phyloP scores from a whole-genome alignment of 2,888 invertebrate species.

The Latheticus oryzae region DNA sequence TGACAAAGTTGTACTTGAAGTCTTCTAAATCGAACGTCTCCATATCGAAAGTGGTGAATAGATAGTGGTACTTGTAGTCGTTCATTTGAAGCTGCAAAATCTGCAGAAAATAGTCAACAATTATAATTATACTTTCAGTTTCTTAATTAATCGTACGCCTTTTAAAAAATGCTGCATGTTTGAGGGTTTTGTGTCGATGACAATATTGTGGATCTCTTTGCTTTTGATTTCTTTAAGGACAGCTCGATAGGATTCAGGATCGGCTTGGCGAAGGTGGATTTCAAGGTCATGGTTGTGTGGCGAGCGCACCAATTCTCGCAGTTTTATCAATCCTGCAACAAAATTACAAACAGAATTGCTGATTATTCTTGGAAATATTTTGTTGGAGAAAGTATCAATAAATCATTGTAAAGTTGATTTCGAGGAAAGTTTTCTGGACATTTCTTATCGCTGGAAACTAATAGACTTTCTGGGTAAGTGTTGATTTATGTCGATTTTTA shows the following conservation, averaged over 20 bases:
- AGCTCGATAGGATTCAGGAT: conserved; percentile 74
- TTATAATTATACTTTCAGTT: too few species aligned
- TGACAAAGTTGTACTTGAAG: conserved; percentile 82
- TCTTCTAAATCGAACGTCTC: conserved; percentile 77
- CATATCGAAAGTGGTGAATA: conserved; percentile 79
- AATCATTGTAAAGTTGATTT: conserved; percentile 8
- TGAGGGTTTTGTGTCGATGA: conserved; percentile 80
- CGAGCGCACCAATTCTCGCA: conserved; percentile 77
- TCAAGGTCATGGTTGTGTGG: conserved; percentile 73
- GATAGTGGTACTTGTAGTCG: conserved; percentile 86
- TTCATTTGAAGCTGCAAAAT: conserved; percentile 86
- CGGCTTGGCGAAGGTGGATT: conserved; percentile 76
- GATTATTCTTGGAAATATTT: too few species aligned
- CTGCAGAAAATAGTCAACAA: conserved; percentile 67
- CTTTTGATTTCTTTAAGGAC: conserved; percentile 79
- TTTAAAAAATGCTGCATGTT: conserved; percentile 80
- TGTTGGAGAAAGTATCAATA: conserved; percentile 5
- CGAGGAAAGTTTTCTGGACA: conserved; percentile 7
- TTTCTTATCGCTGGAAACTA: conserved; percentile 21
- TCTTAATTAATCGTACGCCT: conserved; percentile 68
- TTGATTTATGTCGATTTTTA: conserved; percentile 28
- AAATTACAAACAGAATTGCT: too few species aligned
- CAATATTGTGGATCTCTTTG: conserved; percentile 81
- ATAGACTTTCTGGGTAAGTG: conserved; percentile 20
- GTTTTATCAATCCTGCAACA: conserved; percentile 71